Percentiles rank a stretch among this genome's conserved stretches.
phyloP scores from a whole-genome alignment of 2,888 invertebrate species.

The Meghimatium bilineatum region DNA sequence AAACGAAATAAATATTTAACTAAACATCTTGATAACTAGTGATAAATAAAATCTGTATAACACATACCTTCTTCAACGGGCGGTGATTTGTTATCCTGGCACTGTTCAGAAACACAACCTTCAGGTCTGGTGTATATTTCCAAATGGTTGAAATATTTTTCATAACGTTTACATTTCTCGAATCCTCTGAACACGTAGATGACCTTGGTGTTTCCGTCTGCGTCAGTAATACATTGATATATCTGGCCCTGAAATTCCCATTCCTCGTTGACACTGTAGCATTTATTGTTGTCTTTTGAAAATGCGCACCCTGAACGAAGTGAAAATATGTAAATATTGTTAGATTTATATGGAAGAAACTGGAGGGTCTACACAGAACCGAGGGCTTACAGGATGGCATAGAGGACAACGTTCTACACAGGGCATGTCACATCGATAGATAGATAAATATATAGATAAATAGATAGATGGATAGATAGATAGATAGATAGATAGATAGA shows the following conservation, averaged over 20 bases:
- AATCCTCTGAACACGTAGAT: neutral
- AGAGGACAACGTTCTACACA: too few relatives aligned
- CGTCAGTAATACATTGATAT: neutral
- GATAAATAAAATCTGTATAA: neutral
- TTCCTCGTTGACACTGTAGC: neutral
- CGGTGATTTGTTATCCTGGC: neutral
- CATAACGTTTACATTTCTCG: neutral
- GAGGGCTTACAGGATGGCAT: too few relatives aligned
- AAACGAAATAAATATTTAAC: too few relatives aligned
- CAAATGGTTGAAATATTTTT: neutral
- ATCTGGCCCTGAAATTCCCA: neutral
- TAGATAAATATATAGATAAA: too few relatives aligned
- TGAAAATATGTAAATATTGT: too few relatives aligned
- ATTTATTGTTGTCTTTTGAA: neutral
- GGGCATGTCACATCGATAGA: too few relatives aligned
- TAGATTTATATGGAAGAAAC: too few relatives aligned
- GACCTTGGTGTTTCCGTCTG: neutral
- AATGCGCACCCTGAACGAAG: neutral
- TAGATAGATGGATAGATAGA: too few relatives aligned
- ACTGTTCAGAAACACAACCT: neutral
- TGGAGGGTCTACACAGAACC: too few relatives aligned
- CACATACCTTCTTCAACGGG: conserved; percentile 5
- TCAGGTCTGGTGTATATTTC: neutral
- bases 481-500: too few relatives aligned
- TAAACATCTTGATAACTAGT: too few relatives aligned